phyloP scores from a whole-genome alignment of 2,797 vertebrate genomes.

The Tapirus indicus region DNA sequence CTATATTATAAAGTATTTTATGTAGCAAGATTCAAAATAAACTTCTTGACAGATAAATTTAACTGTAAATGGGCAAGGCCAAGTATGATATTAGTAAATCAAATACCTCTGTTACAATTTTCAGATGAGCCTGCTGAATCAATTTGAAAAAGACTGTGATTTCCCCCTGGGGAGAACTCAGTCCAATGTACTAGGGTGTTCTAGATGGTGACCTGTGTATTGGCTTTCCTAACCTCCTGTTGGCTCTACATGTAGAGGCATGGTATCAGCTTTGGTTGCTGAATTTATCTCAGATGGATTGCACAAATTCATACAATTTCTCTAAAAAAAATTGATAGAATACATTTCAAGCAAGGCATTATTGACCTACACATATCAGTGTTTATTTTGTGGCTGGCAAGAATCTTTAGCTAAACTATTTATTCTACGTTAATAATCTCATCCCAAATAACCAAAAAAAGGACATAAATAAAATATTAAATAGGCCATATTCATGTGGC shows the following conservation, averaged over 20 bases:
- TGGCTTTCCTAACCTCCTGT: background rate
- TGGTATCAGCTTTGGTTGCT: background rate
- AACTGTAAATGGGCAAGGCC: background rate
- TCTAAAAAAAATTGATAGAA: background rate
- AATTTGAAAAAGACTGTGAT: background rate
- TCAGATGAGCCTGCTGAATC: background rate
- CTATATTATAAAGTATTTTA: background rate
- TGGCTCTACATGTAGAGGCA: background rate
- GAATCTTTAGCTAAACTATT: background rate
- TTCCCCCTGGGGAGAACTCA: background rate
- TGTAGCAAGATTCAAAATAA: background rate
- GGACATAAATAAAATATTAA: background rate
- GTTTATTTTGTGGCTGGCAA: background rate
- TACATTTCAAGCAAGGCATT: background rate
- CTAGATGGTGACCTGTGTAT: too few relatives aligned
- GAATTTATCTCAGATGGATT: background rate
- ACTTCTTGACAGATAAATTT: background rate
- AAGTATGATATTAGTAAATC: background rate
- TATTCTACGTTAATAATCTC: background rate
- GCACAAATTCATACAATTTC: background rate
- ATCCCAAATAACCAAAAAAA: background rate
- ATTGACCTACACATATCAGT: background rate
- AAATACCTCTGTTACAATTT: background rate
- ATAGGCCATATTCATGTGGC: background rate
- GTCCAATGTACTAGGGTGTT: accelerated